Evolutionary conservation across 2,888 invertebrate species (phyloP).

Genomic region (Heterodera filipjevi): DNA sequence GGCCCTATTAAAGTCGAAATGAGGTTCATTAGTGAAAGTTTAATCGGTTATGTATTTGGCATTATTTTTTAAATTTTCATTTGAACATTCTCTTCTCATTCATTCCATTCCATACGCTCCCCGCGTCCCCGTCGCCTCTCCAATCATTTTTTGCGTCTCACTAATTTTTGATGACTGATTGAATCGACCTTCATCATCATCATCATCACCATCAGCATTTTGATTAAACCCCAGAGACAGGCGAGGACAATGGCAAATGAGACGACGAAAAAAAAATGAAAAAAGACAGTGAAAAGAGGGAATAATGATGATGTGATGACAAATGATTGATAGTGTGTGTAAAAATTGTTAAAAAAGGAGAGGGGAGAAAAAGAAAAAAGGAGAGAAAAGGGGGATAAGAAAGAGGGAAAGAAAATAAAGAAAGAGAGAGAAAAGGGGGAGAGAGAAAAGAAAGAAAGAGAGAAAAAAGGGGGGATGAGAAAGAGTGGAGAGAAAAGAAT

Average conservation of each 20-base stretch:
- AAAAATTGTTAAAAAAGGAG: neutral
- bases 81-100: too few relatives aligned
- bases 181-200: neutral
- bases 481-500: neutral
- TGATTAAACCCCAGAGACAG: too few relatives aligned
- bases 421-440: neutral
- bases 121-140: too few relatives aligned
- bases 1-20: too few relatives aligned
- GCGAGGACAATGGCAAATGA: too few relatives aligned
- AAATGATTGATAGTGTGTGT: neutral
- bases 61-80: too few relatives aligned
- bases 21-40: too few relatives aligned
- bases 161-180: too few relatives aligned
- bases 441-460: neutral
- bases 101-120: too few relatives aligned
- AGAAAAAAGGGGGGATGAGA: neutral
- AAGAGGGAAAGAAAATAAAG: neutral
- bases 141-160: too few relatives aligned
- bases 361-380: neutral
- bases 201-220: too few relatives aligned
- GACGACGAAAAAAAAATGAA: neutral
- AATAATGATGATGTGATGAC: neutral
- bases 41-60: too few relatives aligned
- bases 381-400: neutral
- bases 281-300: neutral